phyloP scores from a whole-genome alignment of 2,113 vertebrate species.

The Seriola dumerili region DNA sequence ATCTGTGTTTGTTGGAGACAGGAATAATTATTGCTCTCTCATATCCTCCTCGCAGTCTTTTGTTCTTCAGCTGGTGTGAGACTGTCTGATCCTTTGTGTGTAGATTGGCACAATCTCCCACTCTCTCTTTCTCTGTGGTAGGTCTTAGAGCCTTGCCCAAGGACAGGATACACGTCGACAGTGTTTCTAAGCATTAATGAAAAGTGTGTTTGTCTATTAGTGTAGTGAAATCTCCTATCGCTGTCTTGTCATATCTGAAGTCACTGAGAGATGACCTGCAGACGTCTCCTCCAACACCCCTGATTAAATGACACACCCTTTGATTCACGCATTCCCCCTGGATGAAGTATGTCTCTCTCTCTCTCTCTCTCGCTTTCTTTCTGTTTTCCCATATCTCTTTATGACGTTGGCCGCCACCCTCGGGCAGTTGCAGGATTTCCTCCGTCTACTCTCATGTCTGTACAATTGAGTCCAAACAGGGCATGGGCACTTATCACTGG shows the following conservation, averaged over 20 bases:
- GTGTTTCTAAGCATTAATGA: neutral
- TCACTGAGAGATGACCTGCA: neutral
- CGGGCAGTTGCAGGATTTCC: slow-evolving; percentile 72
- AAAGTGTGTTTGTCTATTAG: neutral
- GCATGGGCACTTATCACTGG: slow-evolving; percentile 64
- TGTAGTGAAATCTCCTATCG: neutral
- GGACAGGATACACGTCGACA: neutral
- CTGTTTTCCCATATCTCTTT: slow-evolving; percentile 42
- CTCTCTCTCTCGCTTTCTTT: neutral
- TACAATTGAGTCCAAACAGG: slow-evolving; percentile 54
- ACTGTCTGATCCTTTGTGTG: slow-evolving; percentile 23
- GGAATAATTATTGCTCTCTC: slow-evolving; percentile 52
- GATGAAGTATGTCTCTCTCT: slow-evolving; percentile 10
- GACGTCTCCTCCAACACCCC: neutral
- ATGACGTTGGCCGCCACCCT: slow-evolving; percentile 44
- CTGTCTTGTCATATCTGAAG: neutral
- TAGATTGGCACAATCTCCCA: neutral
- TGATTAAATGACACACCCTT: slow-evolving; percentile 30
- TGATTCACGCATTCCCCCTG: slow-evolving; percentile 48
- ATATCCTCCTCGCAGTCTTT: slow-evolving; percentile 52
- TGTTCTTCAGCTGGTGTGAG: slow-evolving; percentile 31
- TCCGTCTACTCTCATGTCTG: slow-evolving; percentile 69
- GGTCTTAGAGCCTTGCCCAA: neutral
- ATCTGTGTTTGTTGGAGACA: slow-evolving; percentile 49
- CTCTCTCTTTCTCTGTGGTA: neutral